phyloP scores from a whole-genome alignment of 1,140 invertebrate genomes.

The Drosophila ogumai region DNA sequence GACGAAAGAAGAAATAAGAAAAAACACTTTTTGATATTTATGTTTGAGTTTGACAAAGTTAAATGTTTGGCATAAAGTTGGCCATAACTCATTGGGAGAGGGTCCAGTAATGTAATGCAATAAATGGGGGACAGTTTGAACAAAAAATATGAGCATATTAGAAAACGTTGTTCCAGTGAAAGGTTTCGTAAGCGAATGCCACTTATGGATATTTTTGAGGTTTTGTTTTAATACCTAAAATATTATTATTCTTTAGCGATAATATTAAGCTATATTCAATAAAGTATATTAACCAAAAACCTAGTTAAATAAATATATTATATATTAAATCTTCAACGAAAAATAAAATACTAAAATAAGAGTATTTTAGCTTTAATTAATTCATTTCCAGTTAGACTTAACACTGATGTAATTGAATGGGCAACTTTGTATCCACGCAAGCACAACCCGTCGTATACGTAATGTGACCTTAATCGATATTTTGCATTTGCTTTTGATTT shows the following conservation, averaged over 20 bases:
- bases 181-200: neutral
- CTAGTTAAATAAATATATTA: neutral
- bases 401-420: neutral
- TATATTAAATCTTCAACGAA: no score
- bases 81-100: conserved; percentile 27
- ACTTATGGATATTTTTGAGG: no score
- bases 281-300: no score
- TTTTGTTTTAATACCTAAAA: no score
- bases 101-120: conserved; percentile 17
- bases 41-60: conserved; percentile 51
- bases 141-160: neutral
- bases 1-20: conserved; percentile 7
- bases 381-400: conserved; percentile 2
- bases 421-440: neutral
- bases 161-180: neutral
- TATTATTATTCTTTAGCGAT: no score
- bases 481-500: conserved; percentile 36
- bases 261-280: no score
- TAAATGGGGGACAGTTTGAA: neutral
- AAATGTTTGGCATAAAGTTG: conserved; percentile 33
- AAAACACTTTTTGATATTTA: conserved; percentile 45
- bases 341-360: no score
- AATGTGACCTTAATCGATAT: conserved; percentile 71
- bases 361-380: neutral
- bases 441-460: conserved; percentile 41